Evolutionary conservation across 2,797 vertebrate genomes (phyloP).

Genomic region (Pelochelys cantorii): DNA sequence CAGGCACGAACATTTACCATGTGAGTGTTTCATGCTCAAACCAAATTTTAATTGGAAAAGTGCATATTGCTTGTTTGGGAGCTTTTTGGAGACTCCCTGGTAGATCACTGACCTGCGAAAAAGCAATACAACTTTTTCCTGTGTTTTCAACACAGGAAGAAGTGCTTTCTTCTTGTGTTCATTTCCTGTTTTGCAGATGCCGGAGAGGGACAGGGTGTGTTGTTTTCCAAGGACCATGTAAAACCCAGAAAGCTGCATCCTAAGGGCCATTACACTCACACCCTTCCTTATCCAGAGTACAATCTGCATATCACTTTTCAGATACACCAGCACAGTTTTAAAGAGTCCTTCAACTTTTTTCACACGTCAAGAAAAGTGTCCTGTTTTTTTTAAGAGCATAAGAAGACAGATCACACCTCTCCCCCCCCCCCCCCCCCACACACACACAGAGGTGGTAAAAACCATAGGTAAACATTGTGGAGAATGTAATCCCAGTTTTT

Average conservation of each 20-base stretch:
- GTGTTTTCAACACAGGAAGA: conserved; percentile 6
- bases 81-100: not conserved
- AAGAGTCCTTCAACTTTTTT: not conserved
- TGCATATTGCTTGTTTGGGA: not conserved
- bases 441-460: not conserved
- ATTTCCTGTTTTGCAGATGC: not conserved
- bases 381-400: not conserved
- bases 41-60: not conserved
- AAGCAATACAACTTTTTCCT: not conserved
- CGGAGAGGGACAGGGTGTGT: not conserved
- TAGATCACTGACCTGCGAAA: not conserved
- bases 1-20: not conserved
- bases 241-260: conserved; percentile 1
- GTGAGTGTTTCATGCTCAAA: not conserved
- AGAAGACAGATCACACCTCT: not conserved
- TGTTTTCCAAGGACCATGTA: not conserved
- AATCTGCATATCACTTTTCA: not conserved
- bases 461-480: fast-evolving
- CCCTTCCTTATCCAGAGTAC: not conserved
- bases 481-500: not conserved
- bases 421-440: too few relatives aligned
- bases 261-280: not conserved
- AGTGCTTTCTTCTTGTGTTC: not conserved
- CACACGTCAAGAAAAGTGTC: fast-evolving
- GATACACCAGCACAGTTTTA: not conserved